Evolutionary conservation across 1,140 invertebrate species (phyloP).

Genomic region (Phenacoccus solenopsis): DNA sequence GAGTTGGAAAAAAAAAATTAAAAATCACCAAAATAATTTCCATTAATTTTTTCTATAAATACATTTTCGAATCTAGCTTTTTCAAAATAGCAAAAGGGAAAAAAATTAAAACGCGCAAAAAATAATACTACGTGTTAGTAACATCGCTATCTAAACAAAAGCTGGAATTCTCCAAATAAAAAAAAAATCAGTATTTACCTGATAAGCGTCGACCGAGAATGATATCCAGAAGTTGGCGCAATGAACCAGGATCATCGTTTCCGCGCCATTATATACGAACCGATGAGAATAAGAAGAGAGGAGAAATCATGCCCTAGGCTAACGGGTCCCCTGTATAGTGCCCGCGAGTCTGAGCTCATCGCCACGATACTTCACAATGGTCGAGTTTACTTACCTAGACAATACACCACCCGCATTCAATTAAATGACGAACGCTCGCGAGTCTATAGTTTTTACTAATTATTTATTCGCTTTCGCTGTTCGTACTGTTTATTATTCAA

Average conservation of each 20-base stretch:
- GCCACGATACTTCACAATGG: background rate
- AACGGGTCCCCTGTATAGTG: slow-evolving; percentile 13
- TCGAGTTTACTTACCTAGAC: slow-evolving; percentile 4
- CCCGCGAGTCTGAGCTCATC: background rate
- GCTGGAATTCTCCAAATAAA: no score
- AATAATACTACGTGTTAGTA: background rate
- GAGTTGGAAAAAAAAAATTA: no score
- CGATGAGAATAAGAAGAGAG: slow-evolving; percentile 11
- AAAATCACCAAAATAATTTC: no score
- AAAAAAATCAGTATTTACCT: background rate
- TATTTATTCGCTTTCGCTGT: slow-evolving; percentile 6
- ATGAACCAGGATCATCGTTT: slow-evolving; percentile 9
- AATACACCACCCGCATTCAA: slow-evolving; percentile 14
- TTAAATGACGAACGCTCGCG: background rate
- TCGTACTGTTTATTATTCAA: background rate
- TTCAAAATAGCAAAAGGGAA: no score
- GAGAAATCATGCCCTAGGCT: slow-evolving; percentile 16
- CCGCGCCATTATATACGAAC: background rate
- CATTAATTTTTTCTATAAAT: background rate
- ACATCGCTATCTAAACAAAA: background rate
- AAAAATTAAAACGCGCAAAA: background rate
- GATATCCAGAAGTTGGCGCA: background rate
- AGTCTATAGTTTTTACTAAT: background rate
- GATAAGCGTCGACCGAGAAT: background rate
- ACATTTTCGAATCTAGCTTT: no score